Conservation (phyloP, 2,797 vertebrate genomes). For the Leuciscus waleckii region DNA sequence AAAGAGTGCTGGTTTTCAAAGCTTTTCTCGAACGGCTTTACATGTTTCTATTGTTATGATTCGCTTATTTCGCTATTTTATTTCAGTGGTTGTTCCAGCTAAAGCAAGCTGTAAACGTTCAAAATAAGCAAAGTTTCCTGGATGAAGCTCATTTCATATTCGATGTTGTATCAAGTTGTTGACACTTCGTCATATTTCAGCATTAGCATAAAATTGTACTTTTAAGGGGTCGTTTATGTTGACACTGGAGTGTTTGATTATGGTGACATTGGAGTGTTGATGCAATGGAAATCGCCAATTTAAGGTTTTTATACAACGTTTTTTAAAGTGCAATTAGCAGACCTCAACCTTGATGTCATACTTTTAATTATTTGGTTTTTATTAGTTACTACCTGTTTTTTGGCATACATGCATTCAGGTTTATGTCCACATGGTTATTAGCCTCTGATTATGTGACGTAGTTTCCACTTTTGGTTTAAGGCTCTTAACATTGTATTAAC, state of each 20-base stretch:
- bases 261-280: not conserved
- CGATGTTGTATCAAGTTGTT: not conserved
- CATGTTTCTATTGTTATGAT: constrained; percentile 3
- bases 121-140: not conserved
- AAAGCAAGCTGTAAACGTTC: constrained; percentile 3
- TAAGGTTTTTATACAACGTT: not conserved
- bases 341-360: not conserved
- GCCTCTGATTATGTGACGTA: not conserved
- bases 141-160: not conserved
- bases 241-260: not conserved
- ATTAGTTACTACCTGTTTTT: not conserved
- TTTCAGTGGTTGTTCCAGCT: constrained; percentile 10
- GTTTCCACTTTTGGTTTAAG: not conserved
- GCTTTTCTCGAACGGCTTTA: not conserved
- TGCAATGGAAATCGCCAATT: not conserved
- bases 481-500: not conserved
- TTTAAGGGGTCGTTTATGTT: not conserved
- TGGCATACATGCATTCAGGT: not conserved
- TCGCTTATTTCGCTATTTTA: too few relatives aligned
- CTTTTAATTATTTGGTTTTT: not conserved
- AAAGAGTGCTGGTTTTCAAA: constrained; percentile 4
- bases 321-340: not conserved
- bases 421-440: not conserved
- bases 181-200: not conserved
- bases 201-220: not conserved